These are phyloP conservation scores for Betta splendens DNA, from an alignment of 2,797 vertebrate species.

Conservation along the genomic window DNA sequence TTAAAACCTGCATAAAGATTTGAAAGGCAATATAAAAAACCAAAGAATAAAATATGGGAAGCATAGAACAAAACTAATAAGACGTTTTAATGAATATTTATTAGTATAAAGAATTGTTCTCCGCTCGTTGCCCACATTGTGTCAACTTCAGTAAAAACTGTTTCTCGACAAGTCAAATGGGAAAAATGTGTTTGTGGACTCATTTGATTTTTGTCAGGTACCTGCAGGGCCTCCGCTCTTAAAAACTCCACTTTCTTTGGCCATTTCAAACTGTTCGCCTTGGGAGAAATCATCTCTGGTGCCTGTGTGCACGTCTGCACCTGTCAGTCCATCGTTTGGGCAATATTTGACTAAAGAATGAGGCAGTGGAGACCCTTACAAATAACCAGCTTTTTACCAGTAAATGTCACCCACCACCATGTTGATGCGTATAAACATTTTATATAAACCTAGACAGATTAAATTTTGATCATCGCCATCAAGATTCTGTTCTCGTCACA, in stretches of 20 bases:
- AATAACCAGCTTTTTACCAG: constrained; percentile 12
- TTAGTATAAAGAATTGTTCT: constrained; percentile 3
- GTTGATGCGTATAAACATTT: not conserved
- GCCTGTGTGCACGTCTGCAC: constrained; percentile 35
- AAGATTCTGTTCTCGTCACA: not conserved
- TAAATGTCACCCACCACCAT: not conserved
- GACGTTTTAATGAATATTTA: constrained; percentile 9
- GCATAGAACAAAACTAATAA: not conserved
- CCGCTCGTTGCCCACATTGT: constrained; percentile 26
- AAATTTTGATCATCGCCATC: not conserved
- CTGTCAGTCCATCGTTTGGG: constrained; percentile 41
- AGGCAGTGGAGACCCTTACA: constrained; percentile 20
- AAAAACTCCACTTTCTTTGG: constrained; percentile 43
- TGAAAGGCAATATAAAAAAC: not conserved
- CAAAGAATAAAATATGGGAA: not conserved
- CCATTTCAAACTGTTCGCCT: constrained; percentile 46
- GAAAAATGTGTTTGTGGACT: constrained; percentile 45
- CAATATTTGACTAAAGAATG: constrained; percentile 38
- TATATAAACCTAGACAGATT: not conserved
- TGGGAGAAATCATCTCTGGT: constrained; percentile 45
- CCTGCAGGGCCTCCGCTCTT: constrained; percentile 37
- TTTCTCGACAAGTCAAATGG: constrained; percentile 44
- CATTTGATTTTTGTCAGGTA: constrained; percentile 59
- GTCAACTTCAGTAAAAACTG: constrained; percentile 42
- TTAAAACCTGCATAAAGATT: constrained; percentile 16